Conservation (phyloP, 2,888 invertebrate species). For the Campoplex nolae region DNA sequence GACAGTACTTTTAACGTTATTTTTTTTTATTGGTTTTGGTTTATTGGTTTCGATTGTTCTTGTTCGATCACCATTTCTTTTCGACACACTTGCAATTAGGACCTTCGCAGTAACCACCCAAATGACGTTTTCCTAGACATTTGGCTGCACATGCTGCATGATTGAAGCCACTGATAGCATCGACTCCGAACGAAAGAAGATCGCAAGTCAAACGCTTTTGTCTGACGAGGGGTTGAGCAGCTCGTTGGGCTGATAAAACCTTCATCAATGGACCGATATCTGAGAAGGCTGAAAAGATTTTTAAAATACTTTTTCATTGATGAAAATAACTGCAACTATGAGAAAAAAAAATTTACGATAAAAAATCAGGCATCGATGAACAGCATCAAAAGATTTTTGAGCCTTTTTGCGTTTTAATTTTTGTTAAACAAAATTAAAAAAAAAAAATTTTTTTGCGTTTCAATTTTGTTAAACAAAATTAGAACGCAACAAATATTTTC, state of each 20-base stretch:
- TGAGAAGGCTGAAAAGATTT: constrained; percentile 15
- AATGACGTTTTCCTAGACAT: constrained; percentile 51
- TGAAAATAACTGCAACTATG: no score
- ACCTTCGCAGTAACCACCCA: constrained; percentile 57
- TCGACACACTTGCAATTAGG: constrained; percentile 56
- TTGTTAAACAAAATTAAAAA: no score
- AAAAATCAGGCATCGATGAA: no score
- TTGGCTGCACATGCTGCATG: constrained; percentile 64
- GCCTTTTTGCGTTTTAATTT: no score
- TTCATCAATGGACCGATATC: constrained; percentile 14
- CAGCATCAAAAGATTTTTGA: no score
- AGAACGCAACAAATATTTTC: no score
- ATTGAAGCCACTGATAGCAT: constrained; percentile 53
- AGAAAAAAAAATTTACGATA: no score
- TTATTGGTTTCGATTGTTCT: no score
- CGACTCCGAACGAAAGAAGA: constrained; percentile 52
- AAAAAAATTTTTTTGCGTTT: no score
- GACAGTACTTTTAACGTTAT: background rate
- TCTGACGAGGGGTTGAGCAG: constrained; percentile 29
- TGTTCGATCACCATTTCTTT: constrained; percentile 50
- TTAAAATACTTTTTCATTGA: background rate
- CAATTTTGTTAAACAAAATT: no score
- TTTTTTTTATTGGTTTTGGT: no score
- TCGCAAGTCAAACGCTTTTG: constrained; percentile 64
- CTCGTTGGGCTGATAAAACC: background rate